Base-by-base conservation (phyloP, 1,140 invertebrate genomes). In the Sycophila sp. region DNA sequence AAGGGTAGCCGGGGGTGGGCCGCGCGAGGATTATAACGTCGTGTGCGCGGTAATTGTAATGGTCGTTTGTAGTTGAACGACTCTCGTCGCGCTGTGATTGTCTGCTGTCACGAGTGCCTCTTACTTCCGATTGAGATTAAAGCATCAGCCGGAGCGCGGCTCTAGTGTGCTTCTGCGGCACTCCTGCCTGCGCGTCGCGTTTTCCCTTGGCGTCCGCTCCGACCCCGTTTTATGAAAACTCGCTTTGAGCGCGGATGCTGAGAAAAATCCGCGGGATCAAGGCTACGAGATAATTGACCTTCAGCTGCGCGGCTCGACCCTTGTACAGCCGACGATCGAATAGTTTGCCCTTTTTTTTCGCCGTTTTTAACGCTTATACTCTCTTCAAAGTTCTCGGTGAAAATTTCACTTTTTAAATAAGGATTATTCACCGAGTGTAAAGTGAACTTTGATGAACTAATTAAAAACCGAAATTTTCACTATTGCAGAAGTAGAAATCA, bases 21-120 rank as follows among this genome's bases (percentile, higher is more conserved):
- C 64, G 32, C 40, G 47, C 32, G 68, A 10, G 32, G 68, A 73
- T 65, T 58, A 73, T n/a, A 7, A 40, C 55, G 45, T 34, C 45
- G 28, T 51, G 36, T 34, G 45, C 59, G 63, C 72, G 72, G 77
- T 81, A 82, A 82, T 82, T 82, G 81, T 82, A 82, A 80, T 81
- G 81, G 81, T 82, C 80, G 81, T 82, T 82, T 82, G 80, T 81
- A 82, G 79, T 81, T 82, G 81, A 82, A 82, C 73, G 77, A 81
- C 78, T 73, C 77, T 79, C 70, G 76, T 76, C 22, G 40, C 73
- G 71, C 73, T 67, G 76, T 73, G 73, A 78, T 77, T 80, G 77
- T 80, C 75, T 80, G 76, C 76, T 73, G 76, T 76, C 69, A 75
- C 68, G 69, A 79, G 79, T 75, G 69, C 55, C 74, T 77, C 77